Evolutionary conservation across 2,888 invertebrate genomes (phyloP), one percentile per base, ranked within the genome.

Genomic region (Arctia plantaginis): DNA sequence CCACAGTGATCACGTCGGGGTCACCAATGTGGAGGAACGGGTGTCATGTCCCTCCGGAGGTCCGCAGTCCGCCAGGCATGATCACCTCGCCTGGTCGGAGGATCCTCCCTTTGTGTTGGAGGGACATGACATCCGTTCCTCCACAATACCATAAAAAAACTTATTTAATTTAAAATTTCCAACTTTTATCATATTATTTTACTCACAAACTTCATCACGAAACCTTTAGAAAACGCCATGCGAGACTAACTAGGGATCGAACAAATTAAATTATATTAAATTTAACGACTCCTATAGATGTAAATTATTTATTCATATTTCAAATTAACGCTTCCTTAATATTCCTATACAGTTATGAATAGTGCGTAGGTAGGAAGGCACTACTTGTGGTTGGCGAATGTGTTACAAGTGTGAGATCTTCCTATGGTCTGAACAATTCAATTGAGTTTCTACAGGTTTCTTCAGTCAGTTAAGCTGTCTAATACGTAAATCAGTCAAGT

Each of bases 331-430:
- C 81, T 70, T 23, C 2, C 35, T 55, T 30, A 33, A 62, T 44
- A 30, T 71, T 82, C 35, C 70, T 69, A 78, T 69, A 66, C 59
- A 15, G 30, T 0, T 73, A 78, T 83, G 83, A 86, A 85, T 85
- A 83, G 80, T 77, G 72, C 66, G 77, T 85, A 82, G 86, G 84
- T 82, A 77, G 80, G 77, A 66, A 77, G 74, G 79, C 75, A 72
- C 64, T 65, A 39, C 62, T 69, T 39, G 80, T 79, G 85, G 82
- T 81, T 76, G 77, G 69, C 62, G 73, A 59, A 70, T 70, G 71
- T 55, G 39, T 75, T 33, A 66, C 70, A 64, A 68, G 67, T 75
- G 74, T 74, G 75, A 51, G 67, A 51, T 64, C 67, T 80, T 67
- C 75, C 64, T 33, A 78, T 69, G 75, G 35, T 44, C 79, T 74